Evolutionary conservation across 2,113 vertebrate species (phyloP).

Genomic region (Regulus satrapa): DNA sequence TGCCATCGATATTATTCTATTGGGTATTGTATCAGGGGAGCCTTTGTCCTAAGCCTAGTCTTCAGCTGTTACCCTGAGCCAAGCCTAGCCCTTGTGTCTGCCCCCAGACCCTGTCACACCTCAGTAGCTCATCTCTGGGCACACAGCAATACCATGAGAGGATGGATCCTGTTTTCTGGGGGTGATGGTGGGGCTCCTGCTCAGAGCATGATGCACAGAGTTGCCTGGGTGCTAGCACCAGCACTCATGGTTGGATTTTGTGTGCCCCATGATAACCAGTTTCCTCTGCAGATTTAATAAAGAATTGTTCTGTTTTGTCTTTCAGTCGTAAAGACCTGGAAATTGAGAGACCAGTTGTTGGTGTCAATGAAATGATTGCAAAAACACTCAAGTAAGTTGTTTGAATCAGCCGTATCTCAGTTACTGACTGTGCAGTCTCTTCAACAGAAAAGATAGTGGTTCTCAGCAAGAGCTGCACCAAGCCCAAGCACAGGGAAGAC

Average conservation of each 20-base stretch:
- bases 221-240: not conserved
- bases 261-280: not conserved
- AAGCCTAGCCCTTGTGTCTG: not conserved
- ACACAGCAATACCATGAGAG: not conserved
- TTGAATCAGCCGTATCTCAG: not conserved
- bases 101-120: not conserved
- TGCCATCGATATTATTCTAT: not conserved
- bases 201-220: not conserved
- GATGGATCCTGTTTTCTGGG: not conserved
- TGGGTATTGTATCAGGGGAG: not conserved
- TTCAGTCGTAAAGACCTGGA: conserved; percentile 90
- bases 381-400: conserved; percentile 89
- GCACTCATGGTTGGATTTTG: not conserved
- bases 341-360: conserved; percentile 87
- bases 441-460: not conserved
- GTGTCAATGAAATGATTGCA: conserved; percentile 80
- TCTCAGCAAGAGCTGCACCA: not conserved
- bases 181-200: not conserved
- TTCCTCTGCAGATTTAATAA: not conserved
- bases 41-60: not conserved
- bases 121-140: not conserved
- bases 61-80: not conserved
- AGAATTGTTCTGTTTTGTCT: conserved; percentile 9
- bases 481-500: not conserved
- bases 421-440: not conserved